Evolutionary conservation across 53 echinoderm and acorn worm genomes (phyloP).

Genomic region (Temnopleurus reevesii): DNA sequence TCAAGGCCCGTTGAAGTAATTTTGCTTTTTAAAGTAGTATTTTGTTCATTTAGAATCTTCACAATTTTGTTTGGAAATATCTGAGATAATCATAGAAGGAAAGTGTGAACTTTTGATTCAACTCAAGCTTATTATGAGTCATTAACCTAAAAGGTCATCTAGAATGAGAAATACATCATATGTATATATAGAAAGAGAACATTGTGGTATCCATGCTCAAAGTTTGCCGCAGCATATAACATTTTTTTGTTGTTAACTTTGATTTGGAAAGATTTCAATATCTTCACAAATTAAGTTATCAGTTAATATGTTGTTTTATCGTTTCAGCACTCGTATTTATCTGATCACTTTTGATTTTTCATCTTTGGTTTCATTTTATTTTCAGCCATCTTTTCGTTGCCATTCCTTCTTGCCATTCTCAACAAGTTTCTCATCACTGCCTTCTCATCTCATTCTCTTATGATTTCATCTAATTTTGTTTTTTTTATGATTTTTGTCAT

Average conservation of each 20-base stretch:
- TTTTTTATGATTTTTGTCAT: background rate
- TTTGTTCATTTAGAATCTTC: too few relatives aligned
- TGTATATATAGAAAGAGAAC: too few relatives aligned
- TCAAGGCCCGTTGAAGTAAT: too few relatives aligned
- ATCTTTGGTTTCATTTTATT: background rate
- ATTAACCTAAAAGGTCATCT: too few relatives aligned
- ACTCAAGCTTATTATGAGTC: too few relatives aligned
- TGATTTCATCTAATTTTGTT: conserved; percentile 41
- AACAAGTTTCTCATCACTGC: conserved; percentile 24
- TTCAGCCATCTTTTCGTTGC: conserved; percentile 14
- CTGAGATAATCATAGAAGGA: too few relatives aligned
- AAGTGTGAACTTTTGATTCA: too few relatives aligned
- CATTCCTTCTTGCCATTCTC: background rate
- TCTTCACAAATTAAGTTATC: conserved; percentile 4
- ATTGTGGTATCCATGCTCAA: background rate
- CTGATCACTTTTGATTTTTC: background rate
- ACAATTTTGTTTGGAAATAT: too few relatives aligned
- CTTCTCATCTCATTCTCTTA: conserved; percentile 18
- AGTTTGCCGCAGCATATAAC: background rate
- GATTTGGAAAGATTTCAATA: background rate
- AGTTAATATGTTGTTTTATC: background rate
- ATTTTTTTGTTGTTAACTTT: background rate
- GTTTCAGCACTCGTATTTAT: conserved; percentile 6
- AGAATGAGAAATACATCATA: too few relatives aligned
- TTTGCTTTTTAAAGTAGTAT: too few relatives aligned